Conservation (phyloP, 2,113 vertebrate species). For the Scartelaos histophorus region DNA sequence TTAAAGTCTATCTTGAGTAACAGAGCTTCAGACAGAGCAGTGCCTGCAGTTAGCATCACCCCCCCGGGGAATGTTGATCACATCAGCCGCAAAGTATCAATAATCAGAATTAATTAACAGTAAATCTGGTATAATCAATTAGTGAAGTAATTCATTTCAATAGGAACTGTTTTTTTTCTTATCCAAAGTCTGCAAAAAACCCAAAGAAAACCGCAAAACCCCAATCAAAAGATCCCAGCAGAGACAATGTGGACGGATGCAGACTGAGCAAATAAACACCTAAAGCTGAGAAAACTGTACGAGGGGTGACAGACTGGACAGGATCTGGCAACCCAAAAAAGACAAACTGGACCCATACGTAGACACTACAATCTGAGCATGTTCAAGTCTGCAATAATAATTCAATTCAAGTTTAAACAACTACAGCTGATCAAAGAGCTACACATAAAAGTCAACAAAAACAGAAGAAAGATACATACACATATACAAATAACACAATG, state of each 20-base stretch:
- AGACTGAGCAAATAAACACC: background rate
- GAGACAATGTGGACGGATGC: background rate
- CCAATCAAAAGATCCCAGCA: background rate
- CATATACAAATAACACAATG: no score
- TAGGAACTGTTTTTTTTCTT: background rate
- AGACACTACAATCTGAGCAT: no score
- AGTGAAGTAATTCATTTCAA: background rate
- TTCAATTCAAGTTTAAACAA: no score
- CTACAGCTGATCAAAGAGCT: no score
- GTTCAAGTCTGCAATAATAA: no score
- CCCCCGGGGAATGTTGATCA: no score
- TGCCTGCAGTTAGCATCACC: no score
- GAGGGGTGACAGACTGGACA: background rate
- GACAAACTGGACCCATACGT: slow-evolving; percentile 7
- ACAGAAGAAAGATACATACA: no score
- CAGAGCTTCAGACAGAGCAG: no score
- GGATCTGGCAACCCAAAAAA: slow-evolving; percentile 2
- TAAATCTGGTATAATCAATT: background rate
- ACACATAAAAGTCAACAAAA: no score
- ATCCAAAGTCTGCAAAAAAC: background rate
- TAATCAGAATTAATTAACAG: background rate
- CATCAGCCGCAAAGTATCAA: no score
- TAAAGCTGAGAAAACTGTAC: background rate
- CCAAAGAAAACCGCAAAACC: background rate
- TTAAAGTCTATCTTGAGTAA: no score